Evolutionary conservation across 2,797 vertebrate genomes (phyloP).

Genomic region (Microtus obscurus): DNA sequence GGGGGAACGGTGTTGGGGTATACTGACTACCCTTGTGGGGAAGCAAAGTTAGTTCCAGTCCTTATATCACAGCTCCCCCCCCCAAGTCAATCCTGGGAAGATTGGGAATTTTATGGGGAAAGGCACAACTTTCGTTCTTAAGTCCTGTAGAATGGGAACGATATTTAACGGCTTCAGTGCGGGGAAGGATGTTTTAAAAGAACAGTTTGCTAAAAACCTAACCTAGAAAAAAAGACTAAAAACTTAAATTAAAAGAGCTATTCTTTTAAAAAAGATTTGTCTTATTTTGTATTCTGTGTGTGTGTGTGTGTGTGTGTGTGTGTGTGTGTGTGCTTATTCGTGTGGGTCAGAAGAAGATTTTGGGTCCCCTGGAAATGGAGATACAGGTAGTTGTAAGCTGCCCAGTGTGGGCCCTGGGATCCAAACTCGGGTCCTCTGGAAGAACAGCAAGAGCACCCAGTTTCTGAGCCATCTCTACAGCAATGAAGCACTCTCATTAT

Average conservation of each 20-base stretch:
- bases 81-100: background rate
- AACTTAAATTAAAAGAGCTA: background rate
- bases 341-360: background rate
- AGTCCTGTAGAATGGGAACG: background rate
- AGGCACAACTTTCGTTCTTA: constrained; percentile 20
- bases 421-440: background rate
- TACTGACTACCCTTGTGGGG: background rate
- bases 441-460: background rate
- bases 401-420: background rate
- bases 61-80: background rate
- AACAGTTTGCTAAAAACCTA: constrained; percentile 26
- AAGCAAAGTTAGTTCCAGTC: background rate
- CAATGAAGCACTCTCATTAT: background rate
- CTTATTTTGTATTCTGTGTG: background rate
- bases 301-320: background rate
- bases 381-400: background rate
- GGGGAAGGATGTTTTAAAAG: background rate
- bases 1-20: background rate
- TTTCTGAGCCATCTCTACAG: background rate
- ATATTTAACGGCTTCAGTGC: background rate
- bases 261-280: background rate
- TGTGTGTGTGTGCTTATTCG: rapidly evolving
- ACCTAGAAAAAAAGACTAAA: constrained; percentile 7
- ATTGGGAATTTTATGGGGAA: background rate
- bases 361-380: background rate